Base-by-base conservation (phyloP, 2,797 vertebrate species). In the Muraenolepis orangiensis region DNA sequence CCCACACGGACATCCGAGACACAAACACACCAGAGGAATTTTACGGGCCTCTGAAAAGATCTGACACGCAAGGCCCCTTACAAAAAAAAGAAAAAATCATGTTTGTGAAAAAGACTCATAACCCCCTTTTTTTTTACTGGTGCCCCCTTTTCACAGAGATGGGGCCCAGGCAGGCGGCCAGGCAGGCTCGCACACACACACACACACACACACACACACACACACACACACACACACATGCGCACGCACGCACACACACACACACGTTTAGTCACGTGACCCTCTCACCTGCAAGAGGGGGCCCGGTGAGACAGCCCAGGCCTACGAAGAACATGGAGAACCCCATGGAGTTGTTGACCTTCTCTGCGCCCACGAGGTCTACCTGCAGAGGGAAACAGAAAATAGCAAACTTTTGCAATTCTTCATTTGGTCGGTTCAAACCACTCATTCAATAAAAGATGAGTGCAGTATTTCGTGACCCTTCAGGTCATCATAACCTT, bases 281-380 rank as follows among this genome's bases (percentile, higher is more conserved):
- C 75, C 70, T 76, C 84, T 88, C 92, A 98, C 96, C 96, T 95
- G 97, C 96, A 72, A 96, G 76, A 38, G 96, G 96, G 86, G 97
- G 96, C 78, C 96, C 96, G 1, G 92, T 95, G 69, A 97, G 89
- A 81, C 96, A 92, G 69, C 95, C 95, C 29, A 95, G 84, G 40
- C 96, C 97, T 23, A 95, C 94, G 74, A 98, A 97, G 90, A 98
- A 98, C 91, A 94, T 88, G 57, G 96, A 93, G 86, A 96, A 94
- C 2, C 97, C 97, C 93, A 97, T 91, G 40, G 95, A 96, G 80
- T 93, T 96, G 89, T 96, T 96, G 71, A 96, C 85, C 71, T 92
- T 93, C 12, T 93, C 92, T 1, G 93, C 86, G 0, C 95, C 96
- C 67, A 95, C 93, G 0, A 98, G 87, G 81, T 98, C 96, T 31